Conservation (phyloP, 2,113 vertebrate genomes). For the Syngnathus typhle region DNA sequence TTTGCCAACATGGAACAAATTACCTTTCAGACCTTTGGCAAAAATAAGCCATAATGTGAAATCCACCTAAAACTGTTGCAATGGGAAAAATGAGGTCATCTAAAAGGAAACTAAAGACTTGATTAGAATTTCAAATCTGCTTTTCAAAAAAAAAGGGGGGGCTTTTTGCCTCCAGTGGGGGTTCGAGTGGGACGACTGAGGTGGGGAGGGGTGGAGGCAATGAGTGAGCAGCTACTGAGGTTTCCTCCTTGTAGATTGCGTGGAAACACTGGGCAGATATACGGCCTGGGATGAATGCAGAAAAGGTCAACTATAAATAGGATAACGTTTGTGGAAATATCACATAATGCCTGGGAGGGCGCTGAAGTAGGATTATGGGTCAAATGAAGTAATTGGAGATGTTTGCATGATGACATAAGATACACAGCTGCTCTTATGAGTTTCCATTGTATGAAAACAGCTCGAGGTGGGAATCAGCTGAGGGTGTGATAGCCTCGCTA, state of each 20-base stretch:
- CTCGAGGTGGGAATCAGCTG: conserved; percentile 45
- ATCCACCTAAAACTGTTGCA: conserved; percentile 75
- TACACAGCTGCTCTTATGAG: conserved; percentile 38
- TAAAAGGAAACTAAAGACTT: conserved; percentile 76
- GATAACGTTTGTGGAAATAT: conserved; percentile 60
- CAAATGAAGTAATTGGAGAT: conserved; percentile 58
- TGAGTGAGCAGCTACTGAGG: conserved; percentile 52
- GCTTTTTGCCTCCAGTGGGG: conserved; percentile 68
- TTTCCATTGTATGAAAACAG: conserved; percentile 46
- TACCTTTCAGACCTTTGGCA: conserved; percentile 70
- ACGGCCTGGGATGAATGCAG: conserved; percentile 48
- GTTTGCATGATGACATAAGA: conserved; percentile 47
- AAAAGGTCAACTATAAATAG: conserved; percentile 69
- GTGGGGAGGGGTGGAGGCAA: neutral
- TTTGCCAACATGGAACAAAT: conserved; percentile 75
- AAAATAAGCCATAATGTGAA: conserved; percentile 75
- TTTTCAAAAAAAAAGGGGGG: conserved; percentile 52
- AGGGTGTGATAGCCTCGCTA: conserved; percentile 50
- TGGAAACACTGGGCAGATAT: conserved; percentile 66
- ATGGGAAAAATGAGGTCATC: conserved; percentile 77
- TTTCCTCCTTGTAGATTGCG: conserved; percentile 57
- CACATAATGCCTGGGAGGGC: conserved; percentile 62
- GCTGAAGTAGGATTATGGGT: conserved; percentile 61
- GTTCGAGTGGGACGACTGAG: conserved; percentile 16
- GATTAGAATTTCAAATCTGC: conserved; percentile 80